Evolutionary conservation across 2,888 invertebrate genomes (phyloP).

Genomic region (Andricus curvator): DNA sequence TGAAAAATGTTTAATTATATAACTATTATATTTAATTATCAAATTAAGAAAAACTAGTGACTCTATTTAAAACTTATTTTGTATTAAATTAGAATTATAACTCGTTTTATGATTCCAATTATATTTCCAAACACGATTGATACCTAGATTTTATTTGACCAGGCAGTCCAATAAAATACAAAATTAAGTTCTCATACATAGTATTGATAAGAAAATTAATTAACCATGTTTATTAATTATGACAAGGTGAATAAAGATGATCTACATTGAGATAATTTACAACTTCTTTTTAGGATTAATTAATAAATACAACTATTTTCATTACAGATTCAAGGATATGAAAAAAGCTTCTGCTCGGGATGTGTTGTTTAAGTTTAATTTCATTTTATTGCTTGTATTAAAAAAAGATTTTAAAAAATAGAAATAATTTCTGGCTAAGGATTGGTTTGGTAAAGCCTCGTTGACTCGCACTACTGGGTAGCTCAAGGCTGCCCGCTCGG

Average conservation of each 20-base stretch:
- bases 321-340: not conserved
- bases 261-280: not conserved
- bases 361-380: not conserved
- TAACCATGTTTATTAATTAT: not conserved
- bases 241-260: not conserved
- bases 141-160: not conserved
- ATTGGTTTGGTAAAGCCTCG: not conserved
- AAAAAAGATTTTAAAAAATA: not conserved
- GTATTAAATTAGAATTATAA: not conserved
- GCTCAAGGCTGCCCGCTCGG: conserved; percentile 60
- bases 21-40: not conserved
- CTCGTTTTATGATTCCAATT: not conserved
- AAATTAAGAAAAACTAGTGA: not conserved
- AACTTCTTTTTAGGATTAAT: not conserved
- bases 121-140: not conserved
- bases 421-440: not conserved
- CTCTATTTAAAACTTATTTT: not conserved
- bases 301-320: too few species aligned
- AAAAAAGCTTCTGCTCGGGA: not conserved
- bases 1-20: too few species aligned
- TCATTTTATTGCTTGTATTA: not conserved
- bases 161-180: not conserved
- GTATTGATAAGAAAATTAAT: not conserved
- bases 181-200: not conserved
- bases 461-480: conserved; percentile 57